phyloP scores from a whole-genome alignment of 2,113 vertebrate genomes.

The Misgurnus anguillicaudatus region DNA sequence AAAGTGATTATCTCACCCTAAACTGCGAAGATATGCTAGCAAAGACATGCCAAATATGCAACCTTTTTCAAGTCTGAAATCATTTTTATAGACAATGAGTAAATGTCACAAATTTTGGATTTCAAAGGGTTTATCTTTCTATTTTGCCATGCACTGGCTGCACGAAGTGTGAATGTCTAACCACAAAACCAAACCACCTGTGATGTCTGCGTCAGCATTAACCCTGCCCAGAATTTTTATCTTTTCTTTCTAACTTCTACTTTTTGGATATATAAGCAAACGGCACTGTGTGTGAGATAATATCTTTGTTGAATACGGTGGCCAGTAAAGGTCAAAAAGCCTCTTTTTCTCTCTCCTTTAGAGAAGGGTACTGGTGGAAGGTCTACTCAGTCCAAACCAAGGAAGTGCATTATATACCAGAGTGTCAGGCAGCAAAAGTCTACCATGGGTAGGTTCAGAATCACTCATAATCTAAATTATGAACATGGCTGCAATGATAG shows the following conservation, averaged over 20 bases:
- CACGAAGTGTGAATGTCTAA: not conserved
- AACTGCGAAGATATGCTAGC: not conserved
- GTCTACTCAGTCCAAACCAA: constrained; percentile 78
- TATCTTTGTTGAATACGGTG: not conserved
- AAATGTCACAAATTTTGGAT: too few species aligned
- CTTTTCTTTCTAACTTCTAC: too few species aligned
- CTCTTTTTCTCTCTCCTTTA: constrained; percentile 58
- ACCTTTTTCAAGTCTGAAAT: not conserved
- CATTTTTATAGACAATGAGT: too few species aligned
- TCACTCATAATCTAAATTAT: not conserved
- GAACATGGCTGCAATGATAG: not conserved
- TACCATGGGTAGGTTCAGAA: constrained; percentile 80
- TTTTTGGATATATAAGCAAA: not conserved
- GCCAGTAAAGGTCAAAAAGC: too few species aligned
- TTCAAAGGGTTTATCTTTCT: not conserved
- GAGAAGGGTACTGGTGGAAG: constrained; percentile 86
- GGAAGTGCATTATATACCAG: constrained; percentile 84
- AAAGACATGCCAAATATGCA: not conserved
- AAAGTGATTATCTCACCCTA: not conserved
- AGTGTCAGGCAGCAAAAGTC: constrained; percentile 80
- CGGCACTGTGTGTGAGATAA: not conserved
- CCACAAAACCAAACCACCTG: not conserved
- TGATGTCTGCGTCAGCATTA: not conserved
- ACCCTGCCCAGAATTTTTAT: not conserved
- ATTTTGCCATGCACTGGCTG: not conserved